These are phyloP conservation scores for Neoascia interrupta DNA, from an alignment of 2,888 invertebrate species.

Conservation along the genomic window DNA sequence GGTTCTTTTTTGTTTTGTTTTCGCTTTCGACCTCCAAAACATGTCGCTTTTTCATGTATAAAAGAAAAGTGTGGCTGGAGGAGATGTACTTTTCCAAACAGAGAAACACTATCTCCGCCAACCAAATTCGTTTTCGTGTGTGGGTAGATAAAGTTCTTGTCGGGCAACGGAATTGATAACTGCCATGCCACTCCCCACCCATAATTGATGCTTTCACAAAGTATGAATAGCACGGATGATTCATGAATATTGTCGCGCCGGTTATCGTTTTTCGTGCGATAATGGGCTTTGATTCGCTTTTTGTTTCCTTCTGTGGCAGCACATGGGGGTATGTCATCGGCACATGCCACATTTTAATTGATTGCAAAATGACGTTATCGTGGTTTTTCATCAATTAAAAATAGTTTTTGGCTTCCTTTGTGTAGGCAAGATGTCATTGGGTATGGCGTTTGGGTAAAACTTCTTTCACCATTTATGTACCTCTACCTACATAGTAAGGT, in stretches of 20 bases:
- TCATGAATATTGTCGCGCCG: conserved; percentile 25
- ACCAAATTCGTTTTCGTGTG: background rate
- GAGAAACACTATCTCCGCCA: background rate
- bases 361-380: conserved; percentile 16
- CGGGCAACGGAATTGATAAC: conserved; percentile 19
- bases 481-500: too few species aligned
- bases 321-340: conserved; percentile 1
- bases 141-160: conserved; percentile 19
- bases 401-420: too few species aligned
- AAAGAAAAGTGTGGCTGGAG: too few species aligned
- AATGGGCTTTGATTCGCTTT: background rate
- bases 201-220: conserved; percentile 31
- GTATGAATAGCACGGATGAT: conserved; percentile 45
- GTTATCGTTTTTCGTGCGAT: conserved; percentile 4
- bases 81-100: too few species aligned
- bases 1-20: conserved; percentile 25
- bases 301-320: background rate
- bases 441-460: too few species aligned
- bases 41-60: background rate
- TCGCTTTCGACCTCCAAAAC: conserved; percentile 18
- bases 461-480: too few species aligned
- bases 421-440: too few species aligned
- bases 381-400: background rate
- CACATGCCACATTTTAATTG: conserved; percentile 14
- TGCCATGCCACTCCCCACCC: conserved; percentile 57